Evolutionary conservation across 64 coral and sea anemone species (phyloP).

Genomic region (Montipora foliosa): DNA sequence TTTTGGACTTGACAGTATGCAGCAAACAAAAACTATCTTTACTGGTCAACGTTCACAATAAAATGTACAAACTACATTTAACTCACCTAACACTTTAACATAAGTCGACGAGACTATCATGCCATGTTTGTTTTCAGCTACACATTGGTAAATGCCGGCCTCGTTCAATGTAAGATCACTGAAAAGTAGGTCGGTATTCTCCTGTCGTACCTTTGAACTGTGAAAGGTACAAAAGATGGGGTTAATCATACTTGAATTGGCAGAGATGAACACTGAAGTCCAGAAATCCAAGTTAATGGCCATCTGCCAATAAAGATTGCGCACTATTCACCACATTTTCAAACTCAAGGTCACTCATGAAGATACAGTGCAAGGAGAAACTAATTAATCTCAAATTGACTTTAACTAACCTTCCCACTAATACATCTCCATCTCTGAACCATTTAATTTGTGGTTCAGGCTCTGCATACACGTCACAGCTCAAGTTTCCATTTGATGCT

Average conservation of each 20-base stretch:
- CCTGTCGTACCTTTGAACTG: neutral
- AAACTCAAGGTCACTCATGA: no score
- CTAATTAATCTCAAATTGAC: no score
- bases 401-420: constrained; percentile 10
- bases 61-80: no score
- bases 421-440: constrained; percentile 32
- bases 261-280: no score
- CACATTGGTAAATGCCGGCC: constrained; percentile 53
- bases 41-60: no score
- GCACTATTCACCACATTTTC: no score
- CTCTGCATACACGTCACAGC: constrained; percentile 47
- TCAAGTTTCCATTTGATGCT: neutral
- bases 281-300: no score
- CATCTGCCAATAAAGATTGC: no score
- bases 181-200: neutral
- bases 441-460: constrained; percentile 8
- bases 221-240: neutral
- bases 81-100: constrained; percentile 25
- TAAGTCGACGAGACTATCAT: constrained; percentile 62
- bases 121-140: constrained; percentile 10
- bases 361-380: no score
- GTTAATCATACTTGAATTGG: no score
- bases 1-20: no score
- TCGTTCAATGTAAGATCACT: neutral
- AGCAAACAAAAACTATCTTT: no score